These are phyloP conservation scores for Poecilobothrus nobilitatus DNA, from an alignment of 2,888 invertebrate genomes.

Conservation along the genomic window DNA sequence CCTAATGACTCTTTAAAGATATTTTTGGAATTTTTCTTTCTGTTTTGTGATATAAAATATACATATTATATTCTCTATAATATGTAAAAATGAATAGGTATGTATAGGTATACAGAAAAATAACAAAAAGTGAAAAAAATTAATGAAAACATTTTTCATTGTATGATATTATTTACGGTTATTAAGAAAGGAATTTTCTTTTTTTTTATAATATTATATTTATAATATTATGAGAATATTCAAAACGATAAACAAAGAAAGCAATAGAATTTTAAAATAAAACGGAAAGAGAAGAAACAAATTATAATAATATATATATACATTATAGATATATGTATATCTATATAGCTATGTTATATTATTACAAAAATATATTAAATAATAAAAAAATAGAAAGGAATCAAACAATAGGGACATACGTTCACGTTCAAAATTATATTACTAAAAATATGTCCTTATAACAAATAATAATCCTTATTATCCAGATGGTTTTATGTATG, in stretches of 20 bases:
- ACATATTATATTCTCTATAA: background rate
- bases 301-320: too few relatives aligned
- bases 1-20: background rate
- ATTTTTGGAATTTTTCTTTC: background rate
- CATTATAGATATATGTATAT: background rate
- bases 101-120: background rate
- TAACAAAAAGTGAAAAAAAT: background rate
- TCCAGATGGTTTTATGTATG: background rate
- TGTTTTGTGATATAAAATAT: background rate
- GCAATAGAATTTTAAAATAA: too few relatives aligned
- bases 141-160: slow-evolving; percentile 1
- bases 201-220: background rate
- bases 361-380: too few relatives aligned
- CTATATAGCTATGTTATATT: background rate
- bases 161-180: background rate
- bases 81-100: background rate
- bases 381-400: background rate
- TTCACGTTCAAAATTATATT: background rate
- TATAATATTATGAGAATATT: background rate
- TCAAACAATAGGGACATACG: background rate
- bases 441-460: slow-evolving; percentile 1
- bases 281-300: too few relatives aligned
- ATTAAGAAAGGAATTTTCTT: background rate
- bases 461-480: slow-evolving; percentile 6
- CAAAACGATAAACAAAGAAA: background rate